Evolutionary conservation across 1,140 invertebrate species (phyloP), one percentile per base, ranked within the genome.

Genomic region (Drosophila neocordata): DNA sequence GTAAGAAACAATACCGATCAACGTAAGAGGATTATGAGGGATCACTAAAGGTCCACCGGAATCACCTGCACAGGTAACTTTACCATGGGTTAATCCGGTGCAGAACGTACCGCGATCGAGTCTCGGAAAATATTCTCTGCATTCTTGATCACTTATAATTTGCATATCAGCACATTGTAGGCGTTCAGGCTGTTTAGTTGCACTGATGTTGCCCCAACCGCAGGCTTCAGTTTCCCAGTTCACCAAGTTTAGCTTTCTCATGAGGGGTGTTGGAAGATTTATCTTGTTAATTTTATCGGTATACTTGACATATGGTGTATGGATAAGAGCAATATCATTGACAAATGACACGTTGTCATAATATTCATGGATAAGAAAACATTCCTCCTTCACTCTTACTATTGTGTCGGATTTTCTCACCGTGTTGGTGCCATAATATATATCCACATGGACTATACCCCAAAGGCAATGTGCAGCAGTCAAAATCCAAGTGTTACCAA

Each of bases 391-490:
- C 4, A 90, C 81, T 4, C 41, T 57, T 5, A 78, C 62, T 6
- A 0, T 2, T 8, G 15, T 18, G 3, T 44, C 13, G 1, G n/a
- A 15, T 48, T 2, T 44, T 2, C 6, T 4, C 35, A 31, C 70
- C 8, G 53, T 55, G 11, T 79, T 87, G 6, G 79, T 77, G 11
- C 88, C 89, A 4, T 34, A 34, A 88, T 74, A 13, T 72, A 74
- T 34, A 34, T 24, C 24, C 71, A 80, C 22, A 24, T 24, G 4
- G 56, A 70, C 37, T 80, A 48, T 5, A 59, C 60, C 22, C 58
- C 58, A 8, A 6, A 79, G 35, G 63, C 94, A 95, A 73, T 95
- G 94, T 4, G 93, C 94, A 2, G 94, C 94, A 3, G 93, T 93
- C 37, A 95, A 69, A 0, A 94, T 84, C 93, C 93, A 94, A 13